These are phyloP conservation scores for Actinostola sp. DNA, from an alignment of 92 coral and sea anemone species.

Conservation along the genomic window DNA sequence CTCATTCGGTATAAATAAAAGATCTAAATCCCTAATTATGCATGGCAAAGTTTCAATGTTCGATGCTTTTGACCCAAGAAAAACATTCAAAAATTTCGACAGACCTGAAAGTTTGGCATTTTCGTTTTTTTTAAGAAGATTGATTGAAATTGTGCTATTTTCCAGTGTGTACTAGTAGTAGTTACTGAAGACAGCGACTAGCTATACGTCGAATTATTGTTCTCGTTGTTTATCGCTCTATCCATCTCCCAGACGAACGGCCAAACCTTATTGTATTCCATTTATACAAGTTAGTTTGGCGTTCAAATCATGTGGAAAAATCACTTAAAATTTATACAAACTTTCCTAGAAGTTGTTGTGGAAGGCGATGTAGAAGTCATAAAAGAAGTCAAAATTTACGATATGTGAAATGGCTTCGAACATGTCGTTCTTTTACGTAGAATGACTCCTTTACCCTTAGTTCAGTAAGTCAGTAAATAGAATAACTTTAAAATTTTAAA, in stretches of 20 bases:
- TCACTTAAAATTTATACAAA: not conserved
- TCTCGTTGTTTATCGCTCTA: slow-evolving; percentile 27
- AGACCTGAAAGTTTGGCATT: not conserved
- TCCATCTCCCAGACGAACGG: slow-evolving; percentile 33
- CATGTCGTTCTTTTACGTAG: not conserved
- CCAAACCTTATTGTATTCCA: not conserved
- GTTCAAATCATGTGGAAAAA: not conserved
- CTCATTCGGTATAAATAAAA: slow-evolving; percentile 13
- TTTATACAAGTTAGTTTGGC: slow-evolving; percentile 2
- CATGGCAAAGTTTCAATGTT: slow-evolving; percentile 8
- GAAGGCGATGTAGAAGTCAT: not conserved
- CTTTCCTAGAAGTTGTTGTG: too few species aligned
- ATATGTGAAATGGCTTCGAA: not conserved
- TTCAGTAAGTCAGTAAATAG: not conserved
- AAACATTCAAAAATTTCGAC: not conserved
- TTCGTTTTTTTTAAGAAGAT: not conserved
- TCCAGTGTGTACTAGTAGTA: not conserved
- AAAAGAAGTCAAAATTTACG: not conserved
- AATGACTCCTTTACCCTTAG: too few species aligned
- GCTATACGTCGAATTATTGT: not conserved
- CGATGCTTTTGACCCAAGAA: not conserved
- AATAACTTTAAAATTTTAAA: too few species aligned
- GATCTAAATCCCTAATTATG: slow-evolving; percentile 24
- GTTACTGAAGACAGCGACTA: too few species aligned
- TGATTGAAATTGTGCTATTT: slow-evolving; percentile 5